These are phyloP conservation scores for Varanus komodoensis DNA, from an alignment of 2,113 vertebrate genomes.

Conservation along the genomic window DNA sequence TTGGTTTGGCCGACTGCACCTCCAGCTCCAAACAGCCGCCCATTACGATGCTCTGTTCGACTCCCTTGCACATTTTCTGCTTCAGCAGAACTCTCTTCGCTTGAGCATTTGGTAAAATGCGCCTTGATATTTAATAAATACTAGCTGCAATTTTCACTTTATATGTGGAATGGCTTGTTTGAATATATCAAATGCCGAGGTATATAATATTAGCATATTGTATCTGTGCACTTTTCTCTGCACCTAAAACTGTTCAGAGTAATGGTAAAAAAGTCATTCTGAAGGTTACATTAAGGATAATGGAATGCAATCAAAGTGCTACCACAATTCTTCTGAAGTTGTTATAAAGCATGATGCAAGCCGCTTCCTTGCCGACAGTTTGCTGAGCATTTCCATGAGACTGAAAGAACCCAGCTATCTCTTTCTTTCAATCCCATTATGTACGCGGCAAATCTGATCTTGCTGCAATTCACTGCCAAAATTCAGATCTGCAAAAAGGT, in stretches of 20 bases:
- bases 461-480: not conserved
- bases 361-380: constrained; percentile 56
- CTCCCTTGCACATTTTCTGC: not conserved
- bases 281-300: constrained; percentile 72
- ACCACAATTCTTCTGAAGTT: constrained; percentile 68
- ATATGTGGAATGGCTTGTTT: constrained; percentile 32
- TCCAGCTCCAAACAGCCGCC: not conserved
- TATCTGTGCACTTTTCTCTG: constrained; percentile 48
- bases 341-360: constrained; percentile 67
- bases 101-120: not conserved
- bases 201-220: constrained; percentile 57
- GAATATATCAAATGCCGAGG: constrained; percentile 52
- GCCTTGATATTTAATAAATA: constrained; percentile 26
- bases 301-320: constrained; percentile 70
- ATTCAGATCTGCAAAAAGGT: not conserved
- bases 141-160: constrained; percentile 28
- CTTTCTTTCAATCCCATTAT: constrained; percentile 72
- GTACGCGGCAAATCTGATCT: constrained; percentile 31
- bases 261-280: constrained; percentile 70
- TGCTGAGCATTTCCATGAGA: constrained; percentile 73
- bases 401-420: constrained; percentile 67
- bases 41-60: not conserved
- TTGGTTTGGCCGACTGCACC: not conserved
- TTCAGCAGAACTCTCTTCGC: not conserved
- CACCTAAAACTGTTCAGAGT: constrained; percentile 47